Percentiles rank a stretch among this genome's conserved stretches.
Evolutionary conservation across 1,140 invertebrate genomes (phyloP).

Genomic region (Papilio helenus): DNA sequence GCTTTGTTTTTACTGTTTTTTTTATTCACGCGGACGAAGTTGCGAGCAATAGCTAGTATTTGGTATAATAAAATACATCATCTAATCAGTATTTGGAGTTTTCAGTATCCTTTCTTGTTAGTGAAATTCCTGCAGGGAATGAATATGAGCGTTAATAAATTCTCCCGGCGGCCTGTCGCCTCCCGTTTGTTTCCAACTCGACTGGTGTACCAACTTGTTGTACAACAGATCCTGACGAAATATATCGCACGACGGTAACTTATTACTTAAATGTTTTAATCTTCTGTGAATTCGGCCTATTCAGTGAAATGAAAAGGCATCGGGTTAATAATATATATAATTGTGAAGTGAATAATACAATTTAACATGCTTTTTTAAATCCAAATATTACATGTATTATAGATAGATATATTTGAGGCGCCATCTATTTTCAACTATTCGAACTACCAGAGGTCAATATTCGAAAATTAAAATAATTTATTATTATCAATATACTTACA

Average conservation of each 20-base stretch:
- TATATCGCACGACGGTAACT: not conserved
- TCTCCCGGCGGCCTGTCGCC: constrained; percentile 7
- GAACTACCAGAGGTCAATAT: not conserved
- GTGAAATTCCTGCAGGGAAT: constrained; percentile 9
- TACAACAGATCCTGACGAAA: not conserved
- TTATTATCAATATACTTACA: not conserved
- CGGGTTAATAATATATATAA: not conserved
- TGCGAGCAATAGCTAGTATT: too few relatives aligned
- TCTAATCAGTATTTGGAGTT: not conserved
- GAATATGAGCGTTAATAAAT: constrained; percentile 18
- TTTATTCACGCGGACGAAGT: too few relatives aligned
- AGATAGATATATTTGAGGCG: not conserved
- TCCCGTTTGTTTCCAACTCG: not conserved
- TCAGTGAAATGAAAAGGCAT: not conserved
- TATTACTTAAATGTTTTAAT: not conserved
- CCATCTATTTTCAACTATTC: not conserved
- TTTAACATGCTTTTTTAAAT: not conserved
- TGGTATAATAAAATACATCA: not conserved
- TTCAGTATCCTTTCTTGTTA: not conserved
- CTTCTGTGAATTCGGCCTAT: not conserved
- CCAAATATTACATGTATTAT: not conserved
- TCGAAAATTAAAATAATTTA: not conserved
- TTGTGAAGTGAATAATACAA: not conserved
- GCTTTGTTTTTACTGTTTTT: too few relatives aligned
- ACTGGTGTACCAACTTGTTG: not conserved